These are phyloP conservation scores for Lithosia quadra DNA, from an alignment of 2,888 invertebrate genomes.

Conservation along the genomic window DNA sequence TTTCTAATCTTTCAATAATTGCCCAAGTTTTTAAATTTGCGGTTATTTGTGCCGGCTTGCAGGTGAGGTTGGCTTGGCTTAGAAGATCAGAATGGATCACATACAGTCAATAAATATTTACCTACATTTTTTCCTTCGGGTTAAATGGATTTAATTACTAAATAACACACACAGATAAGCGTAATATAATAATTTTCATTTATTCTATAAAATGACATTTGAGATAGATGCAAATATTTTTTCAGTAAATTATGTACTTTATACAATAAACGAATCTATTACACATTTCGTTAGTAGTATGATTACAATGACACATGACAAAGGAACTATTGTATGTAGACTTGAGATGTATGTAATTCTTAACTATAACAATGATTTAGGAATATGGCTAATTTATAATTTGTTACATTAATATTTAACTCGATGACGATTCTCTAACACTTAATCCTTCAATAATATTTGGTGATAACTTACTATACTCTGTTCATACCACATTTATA, in stretches of 20 bases:
- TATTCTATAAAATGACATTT: conserved; percentile 85
- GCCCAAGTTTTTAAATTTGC: too few species aligned
- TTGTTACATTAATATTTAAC: conserved; percentile 63
- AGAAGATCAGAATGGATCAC: background rate
- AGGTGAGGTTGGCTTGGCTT: background rate
- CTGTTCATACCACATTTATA: conserved; percentile 10
- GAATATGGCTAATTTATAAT: conserved; percentile 76
- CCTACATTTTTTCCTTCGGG: background rate
- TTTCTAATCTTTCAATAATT: too few species aligned
- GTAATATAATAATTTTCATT: conserved; percentile 79
- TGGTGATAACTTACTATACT: conserved; percentile 65
- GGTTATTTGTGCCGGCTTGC: too few species aligned
- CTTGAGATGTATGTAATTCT: conserved; percentile 78
- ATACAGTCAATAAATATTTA: background rate
- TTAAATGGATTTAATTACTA: background rate
- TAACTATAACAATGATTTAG: conserved; percentile 69
- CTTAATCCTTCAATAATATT: conserved; percentile 72
- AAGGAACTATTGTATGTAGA: conserved; percentile 86
- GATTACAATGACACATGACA: conserved; percentile 85
- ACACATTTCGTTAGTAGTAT: conserved; percentile 77
- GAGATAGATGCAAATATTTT: conserved; percentile 84
- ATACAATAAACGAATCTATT: conserved; percentile 80
- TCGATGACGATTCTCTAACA: conserved; percentile 69
- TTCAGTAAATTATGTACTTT: conserved; percentile 76
- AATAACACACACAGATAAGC: conserved; percentile 50